Percentiles rank a stretch among this genome's conserved stretches.
Conservation (phyloP, 2,113 vertebrate species). For the Oreochromis niloticus region DNA sequence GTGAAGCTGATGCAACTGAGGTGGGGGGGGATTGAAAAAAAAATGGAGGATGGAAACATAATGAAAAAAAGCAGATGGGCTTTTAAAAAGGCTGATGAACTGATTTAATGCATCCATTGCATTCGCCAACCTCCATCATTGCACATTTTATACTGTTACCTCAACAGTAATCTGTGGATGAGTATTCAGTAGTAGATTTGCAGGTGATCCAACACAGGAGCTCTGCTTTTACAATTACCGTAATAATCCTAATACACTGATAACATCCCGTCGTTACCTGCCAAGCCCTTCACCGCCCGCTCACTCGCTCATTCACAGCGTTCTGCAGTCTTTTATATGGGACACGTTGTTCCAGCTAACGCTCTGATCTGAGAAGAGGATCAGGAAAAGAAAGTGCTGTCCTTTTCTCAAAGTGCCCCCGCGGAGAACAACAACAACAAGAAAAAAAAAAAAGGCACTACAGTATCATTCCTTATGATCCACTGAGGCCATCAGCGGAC, state of each 20-base stretch:
- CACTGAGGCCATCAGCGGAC: slow-evolving; percentile 36
- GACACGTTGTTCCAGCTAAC: slow-evolving; percentile 31
- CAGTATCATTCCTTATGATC: slow-evolving; percentile 55
- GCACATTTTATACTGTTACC: slow-evolving; percentile 54
- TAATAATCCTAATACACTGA: slow-evolving; percentile 7
- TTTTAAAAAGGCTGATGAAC: slow-evolving; percentile 40
- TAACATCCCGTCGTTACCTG: slow-evolving; percentile 25
- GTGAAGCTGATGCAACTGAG: neutral
- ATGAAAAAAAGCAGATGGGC: neutral
- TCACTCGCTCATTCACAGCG: slow-evolving; percentile 6
- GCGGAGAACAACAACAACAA: slow-evolving; percentile 23
- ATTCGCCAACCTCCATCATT: slow-evolving; percentile 44
- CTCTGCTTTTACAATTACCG: slow-evolving; percentile 30
- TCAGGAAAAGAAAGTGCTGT: slow-evolving; percentile 15
- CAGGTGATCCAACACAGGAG: slow-evolving; percentile 42
- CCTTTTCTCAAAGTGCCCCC: slow-evolving; percentile 60
- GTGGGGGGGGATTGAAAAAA: neutral
- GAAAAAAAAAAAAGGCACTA: slow-evolving; percentile 63
- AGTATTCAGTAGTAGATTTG: slow-evolving; percentile 68
- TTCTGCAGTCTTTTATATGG: slow-evolving; percentile 36
- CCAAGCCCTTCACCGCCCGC: slow-evolving; percentile 23
- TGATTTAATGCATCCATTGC: slow-evolving; percentile 28
- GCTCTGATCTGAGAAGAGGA: slow-evolving; percentile 34
- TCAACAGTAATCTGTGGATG: slow-evolving; percentile 30
- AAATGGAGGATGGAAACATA: neutral